Conservation (phyloP, 2,113 vertebrate species). For the Malurus elegans region DNA sequence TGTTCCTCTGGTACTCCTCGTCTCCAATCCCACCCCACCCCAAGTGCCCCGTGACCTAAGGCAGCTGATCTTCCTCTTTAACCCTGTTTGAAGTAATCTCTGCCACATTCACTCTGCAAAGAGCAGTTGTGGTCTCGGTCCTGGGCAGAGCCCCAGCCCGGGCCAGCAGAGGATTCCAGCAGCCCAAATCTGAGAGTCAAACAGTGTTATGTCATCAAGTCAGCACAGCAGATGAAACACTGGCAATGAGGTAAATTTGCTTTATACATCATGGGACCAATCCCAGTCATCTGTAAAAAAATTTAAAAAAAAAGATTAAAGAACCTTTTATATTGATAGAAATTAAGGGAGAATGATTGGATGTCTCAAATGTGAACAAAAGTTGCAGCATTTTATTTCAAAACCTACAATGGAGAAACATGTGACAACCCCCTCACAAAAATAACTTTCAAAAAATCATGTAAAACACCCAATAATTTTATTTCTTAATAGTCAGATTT, state of each 20-base stretch:
- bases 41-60: background rate
- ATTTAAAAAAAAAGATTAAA: background rate
- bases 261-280: background rate
- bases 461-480: background rate
- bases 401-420: background rate
- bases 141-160: background rate
- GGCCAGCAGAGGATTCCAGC: background rate
- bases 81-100: background rate
- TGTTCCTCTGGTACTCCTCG: background rate
- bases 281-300: background rate
- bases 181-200: background rate
- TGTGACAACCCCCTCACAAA: background rate
- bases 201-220: background rate
- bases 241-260: background rate
- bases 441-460: background rate
- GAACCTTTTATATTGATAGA: fast-evolving
- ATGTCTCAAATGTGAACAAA: background rate
- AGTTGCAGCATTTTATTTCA: background rate
- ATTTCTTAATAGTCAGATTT: background rate
- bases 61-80: background rate
- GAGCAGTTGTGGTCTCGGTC: background rate
- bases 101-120: background rate
- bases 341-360: background rate
- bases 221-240: background rate
- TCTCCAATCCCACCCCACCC: fast-evolving